phyloP scores from a whole-genome alignment of 1,140 invertebrate genomes.

The Pogonomyrmex barbatus region DNA sequence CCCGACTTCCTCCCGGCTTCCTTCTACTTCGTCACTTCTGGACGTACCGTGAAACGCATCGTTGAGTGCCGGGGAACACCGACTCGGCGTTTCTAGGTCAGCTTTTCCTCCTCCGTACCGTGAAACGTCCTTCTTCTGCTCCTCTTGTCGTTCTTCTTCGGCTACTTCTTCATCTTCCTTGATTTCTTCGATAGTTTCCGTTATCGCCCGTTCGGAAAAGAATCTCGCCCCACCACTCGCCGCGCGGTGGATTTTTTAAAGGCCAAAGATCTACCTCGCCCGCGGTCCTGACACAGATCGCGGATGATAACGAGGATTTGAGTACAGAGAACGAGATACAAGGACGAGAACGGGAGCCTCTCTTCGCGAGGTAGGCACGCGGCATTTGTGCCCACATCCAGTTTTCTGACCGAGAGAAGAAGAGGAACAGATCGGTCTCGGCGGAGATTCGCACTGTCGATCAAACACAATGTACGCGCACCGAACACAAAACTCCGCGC shows the following conservation, averaged over 20 bases:
- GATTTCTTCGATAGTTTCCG: conserved; percentile 21
- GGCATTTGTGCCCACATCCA: not conserved
- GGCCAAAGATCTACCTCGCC: conserved; percentile 20
- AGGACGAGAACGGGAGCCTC: not conserved
- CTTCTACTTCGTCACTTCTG: conserved; percentile 22
- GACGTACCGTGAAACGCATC: conserved; percentile 44
- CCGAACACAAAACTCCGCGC: not conserved
- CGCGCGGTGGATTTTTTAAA: not conserved
- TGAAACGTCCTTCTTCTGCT: conserved; percentile 47
- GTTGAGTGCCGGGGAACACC: conserved; percentile 67
- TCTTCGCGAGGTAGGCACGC: no score
- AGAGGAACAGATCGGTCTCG: not conserved
- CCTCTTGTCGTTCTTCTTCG: conserved; percentile 37
- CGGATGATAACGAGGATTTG: conserved; percentile 24
- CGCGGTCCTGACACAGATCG: conserved; percentile 32
- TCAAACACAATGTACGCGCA: not conserved
- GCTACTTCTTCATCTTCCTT: conserved; percentile 17
- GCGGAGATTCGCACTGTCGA: not conserved
- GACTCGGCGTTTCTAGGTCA: conserved; percentile 80
- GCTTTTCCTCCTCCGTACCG: conserved; percentile 65
- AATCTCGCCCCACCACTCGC: conserved; percentile 2
- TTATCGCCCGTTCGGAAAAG: not conserved
- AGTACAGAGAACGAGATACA: not conserved
- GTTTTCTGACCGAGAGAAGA: not conserved
- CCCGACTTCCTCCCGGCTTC: conserved; percentile 13